These are phyloP conservation scores for Percopsis transmontana DNA, from an alignment of 2,113 vertebrate genomes.

Conservation along the genomic window DNA sequence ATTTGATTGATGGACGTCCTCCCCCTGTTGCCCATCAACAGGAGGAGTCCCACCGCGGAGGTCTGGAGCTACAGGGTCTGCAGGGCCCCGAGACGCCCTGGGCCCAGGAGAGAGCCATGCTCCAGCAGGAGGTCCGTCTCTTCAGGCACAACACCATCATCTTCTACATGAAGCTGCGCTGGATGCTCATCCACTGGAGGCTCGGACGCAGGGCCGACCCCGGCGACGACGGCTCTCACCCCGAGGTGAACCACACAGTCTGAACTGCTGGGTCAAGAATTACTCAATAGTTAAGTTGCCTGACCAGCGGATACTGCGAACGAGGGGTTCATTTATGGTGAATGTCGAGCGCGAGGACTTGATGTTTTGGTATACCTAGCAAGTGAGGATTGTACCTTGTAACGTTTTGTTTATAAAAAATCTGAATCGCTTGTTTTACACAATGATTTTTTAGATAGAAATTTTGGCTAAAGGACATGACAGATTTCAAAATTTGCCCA, in stretches of 20 bases:
- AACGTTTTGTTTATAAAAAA: no score
- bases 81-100: slow-evolving; percentile 84
- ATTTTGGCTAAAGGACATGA: no score
- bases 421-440: no score
- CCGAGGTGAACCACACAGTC: slow-evolving; percentile 77
- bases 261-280: not conserved
- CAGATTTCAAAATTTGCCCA: no score
- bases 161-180: slow-evolving; percentile 92
- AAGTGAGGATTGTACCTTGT: no score
- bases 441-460: no score
- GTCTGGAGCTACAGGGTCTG: slow-evolving; percentile 89
- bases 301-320: not conserved
- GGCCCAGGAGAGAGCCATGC: slow-evolving; percentile 84
- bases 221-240: slow-evolving; percentile 65
- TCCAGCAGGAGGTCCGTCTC: slow-evolving; percentile 89
- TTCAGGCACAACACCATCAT: slow-evolving; percentile 91
- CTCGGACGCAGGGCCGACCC: slow-evolving; percentile 79
- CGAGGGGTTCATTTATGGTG: no score
- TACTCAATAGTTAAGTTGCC: not conserved
- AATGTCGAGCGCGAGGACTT: no score
- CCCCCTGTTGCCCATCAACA: slow-evolving; percentile 3
- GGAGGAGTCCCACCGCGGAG: slow-evolving; percentile 78
- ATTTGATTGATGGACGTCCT: no score
- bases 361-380: no score
- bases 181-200: slow-evolving; percentile 91